phyloP scores from a whole-genome alignment of 2,797 vertebrate species.

The Philypnodon macrostomus region DNA sequence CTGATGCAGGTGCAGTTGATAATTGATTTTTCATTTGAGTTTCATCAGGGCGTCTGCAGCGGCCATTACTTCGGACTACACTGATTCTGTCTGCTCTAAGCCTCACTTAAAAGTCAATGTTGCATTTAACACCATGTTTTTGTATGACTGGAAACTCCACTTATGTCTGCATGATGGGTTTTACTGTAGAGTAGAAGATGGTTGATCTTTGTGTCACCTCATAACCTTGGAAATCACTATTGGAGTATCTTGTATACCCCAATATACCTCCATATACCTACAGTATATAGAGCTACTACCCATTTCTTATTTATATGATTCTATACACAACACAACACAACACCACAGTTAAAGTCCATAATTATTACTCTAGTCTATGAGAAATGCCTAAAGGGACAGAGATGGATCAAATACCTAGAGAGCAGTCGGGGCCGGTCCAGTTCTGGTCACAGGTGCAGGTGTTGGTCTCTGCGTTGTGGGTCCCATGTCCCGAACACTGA shows the following conservation, averaged over 20 bases:
- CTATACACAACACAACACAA: too few relatives aligned
- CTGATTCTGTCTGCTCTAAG: slow-evolving; percentile 3
- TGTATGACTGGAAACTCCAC: slow-evolving; percentile 6
- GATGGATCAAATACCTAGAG: slow-evolving; percentile 83
- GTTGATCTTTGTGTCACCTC: not conserved
- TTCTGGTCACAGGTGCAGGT: slow-evolving; percentile 90
- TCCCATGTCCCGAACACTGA: slow-evolving; percentile 94
- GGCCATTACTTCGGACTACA: slow-evolving; percentile 5
- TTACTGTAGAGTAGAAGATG: not conserved
- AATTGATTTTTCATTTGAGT: slow-evolving; percentile 37
- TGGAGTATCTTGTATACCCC: too few relatives aligned
- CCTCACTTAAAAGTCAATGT: slow-evolving; percentile 4
- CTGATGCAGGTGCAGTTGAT: slow-evolving; percentile 5
- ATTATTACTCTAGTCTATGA: too few relatives aligned
- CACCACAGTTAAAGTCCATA: too few relatives aligned
- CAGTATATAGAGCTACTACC: too few relatives aligned
- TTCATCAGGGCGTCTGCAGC: slow-evolving; percentile 13
- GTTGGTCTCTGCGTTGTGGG: slow-evolving; percentile 85
- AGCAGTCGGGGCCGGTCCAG: slow-evolving; percentile 95
- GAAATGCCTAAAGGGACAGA: too few relatives aligned
- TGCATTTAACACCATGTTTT: slow-evolving; percentile 3
- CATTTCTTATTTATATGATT: too few relatives aligned
- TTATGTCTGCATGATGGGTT: slow-evolving; percentile 2
- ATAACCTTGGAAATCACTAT: not conserved
- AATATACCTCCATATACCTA: too few relatives aligned